Evolutionary conservation across 53 echinoderm and acorn worm genomes (phyloP).

Genomic region (Astropecten irregularis): DNA sequence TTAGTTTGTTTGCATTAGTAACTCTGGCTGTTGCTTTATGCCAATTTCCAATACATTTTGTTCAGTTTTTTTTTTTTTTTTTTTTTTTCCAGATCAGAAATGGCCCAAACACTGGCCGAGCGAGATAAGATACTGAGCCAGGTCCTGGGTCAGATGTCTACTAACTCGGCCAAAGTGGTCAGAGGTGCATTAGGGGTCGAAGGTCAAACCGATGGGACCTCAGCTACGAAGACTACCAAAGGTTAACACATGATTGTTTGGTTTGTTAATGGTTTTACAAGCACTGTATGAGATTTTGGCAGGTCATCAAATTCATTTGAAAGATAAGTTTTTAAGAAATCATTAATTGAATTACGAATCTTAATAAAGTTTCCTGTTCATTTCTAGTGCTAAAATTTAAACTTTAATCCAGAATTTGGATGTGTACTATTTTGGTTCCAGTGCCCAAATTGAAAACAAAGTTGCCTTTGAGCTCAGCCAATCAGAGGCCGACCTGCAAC

Average conservation of each 20-base stretch:
- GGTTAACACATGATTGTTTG: too few relatives aligned
- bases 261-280: too few relatives aligned
- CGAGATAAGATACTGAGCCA: conserved; percentile 64
- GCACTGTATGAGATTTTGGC: too few relatives aligned
- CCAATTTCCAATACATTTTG: too few relatives aligned
- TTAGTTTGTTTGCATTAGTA: too few relatives aligned
- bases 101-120: conserved; percentile 68
- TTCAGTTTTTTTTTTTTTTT: background rate
- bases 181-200: conserved; percentile 66
- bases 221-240: background rate
- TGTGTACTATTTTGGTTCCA: too few relatives aligned
- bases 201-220: conserved; percentile 8
- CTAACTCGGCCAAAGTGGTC: conserved; percentile 62
- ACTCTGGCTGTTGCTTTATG: too few relatives aligned
- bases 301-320: too few relatives aligned
- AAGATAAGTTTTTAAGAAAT: background rate
- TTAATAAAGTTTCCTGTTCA: background rate
- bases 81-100: conserved; percentile 38
- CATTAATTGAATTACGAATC: background rate
- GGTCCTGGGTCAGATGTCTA: conserved; percentile 65
- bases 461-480: background rate
- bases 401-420: too few relatives aligned
- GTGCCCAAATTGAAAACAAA: conserved; percentile 14
- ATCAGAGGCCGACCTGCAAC: conserved; percentile 11
- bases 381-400: too few relatives aligned